These are phyloP conservation scores for Rhinogobio ventralis DNA, from an alignment of 2,797 vertebrate genomes.

Conservation along the genomic window DNA sequence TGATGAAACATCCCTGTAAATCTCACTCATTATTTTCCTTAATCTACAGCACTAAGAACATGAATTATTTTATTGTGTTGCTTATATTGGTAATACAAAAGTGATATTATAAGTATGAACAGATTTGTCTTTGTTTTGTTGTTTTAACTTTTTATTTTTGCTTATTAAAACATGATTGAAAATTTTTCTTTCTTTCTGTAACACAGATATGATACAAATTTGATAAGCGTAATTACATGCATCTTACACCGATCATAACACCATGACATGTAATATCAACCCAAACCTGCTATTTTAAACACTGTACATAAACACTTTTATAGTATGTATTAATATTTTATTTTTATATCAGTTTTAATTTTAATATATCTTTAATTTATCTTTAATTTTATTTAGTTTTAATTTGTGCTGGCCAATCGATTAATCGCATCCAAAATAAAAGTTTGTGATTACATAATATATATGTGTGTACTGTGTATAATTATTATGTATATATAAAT, in stretches of 20 bases:
- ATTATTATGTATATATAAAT: too few species aligned
- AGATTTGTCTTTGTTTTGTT: not conserved
- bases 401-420: too few species aligned
- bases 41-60: not conserved
- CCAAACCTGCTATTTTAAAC: not conserved
- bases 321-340: too few species aligned
- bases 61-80: not conserved
- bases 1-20: constrained; percentile 50
- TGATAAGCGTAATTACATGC: not conserved
- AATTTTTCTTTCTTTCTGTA: not conserved
- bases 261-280: not conserved
- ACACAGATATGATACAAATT: not conserved
- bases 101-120: not conserved
- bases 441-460: too few species aligned
- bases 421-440: too few species aligned
- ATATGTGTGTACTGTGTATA: too few species aligned
- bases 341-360: too few species aligned
- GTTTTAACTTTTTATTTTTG: not conserved
- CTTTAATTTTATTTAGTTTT: too few species aligned
- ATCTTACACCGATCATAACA: not conserved
- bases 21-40: constrained; percentile 13
- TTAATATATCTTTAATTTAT: too few species aligned
- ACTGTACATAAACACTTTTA: too few species aligned
- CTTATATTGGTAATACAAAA: not conserved
- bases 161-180: not conserved